Percentiles rank a stretch among this genome's conserved stretches.
Evolutionary conservation across 53 echinoderm and acorn worm genomes (phyloP).

Genomic region (Antedon mediterranea): DNA sequence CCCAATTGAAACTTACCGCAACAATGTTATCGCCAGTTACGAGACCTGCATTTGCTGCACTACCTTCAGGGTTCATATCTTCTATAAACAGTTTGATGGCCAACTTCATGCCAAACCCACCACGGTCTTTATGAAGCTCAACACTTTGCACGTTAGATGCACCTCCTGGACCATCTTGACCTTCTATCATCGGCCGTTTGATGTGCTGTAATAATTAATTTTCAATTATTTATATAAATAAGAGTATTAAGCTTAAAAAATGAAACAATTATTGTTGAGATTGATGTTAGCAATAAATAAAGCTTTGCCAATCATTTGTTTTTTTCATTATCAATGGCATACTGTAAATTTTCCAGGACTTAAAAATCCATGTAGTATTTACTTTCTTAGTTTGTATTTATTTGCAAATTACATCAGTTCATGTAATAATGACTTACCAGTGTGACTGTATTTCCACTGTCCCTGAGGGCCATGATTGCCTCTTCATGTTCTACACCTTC

Average conservation of each 20-base stretch:
- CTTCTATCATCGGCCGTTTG: neutral
- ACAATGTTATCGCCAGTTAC: slow-evolving; percentile 56
- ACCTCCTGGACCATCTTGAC: neutral
- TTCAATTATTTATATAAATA: neutral
- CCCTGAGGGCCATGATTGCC: slow-evolving; percentile 53
- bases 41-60: slow-evolving; percentile 59
- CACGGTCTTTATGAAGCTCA: slow-evolving; percentile 36
- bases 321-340: too few species aligned
- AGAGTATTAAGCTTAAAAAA: too few species aligned
- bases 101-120: slow-evolving; percentile 78
- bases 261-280: too few species aligned
- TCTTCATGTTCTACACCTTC: slow-evolving; percentile 61
- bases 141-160: slow-evolving; percentile 1
- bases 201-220: neutral
- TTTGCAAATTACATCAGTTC: too few species aligned
- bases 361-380: too few species aligned
- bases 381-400: too few species aligned
- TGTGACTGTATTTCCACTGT: slow-evolving; percentile 39
- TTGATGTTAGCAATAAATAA: too few species aligned
- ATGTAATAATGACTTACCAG: slow-evolving; percentile 50
- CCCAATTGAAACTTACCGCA: slow-evolving; percentile 32
- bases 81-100: slow-evolving; percentile 74
- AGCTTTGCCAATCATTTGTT: too few species aligned
- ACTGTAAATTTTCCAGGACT: too few species aligned
- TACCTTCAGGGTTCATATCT: slow-evolving; percentile 52